Percentiles rank a stretch among this genome's conserved stretches.
Evolutionary conservation across 2,113 vertebrate species (phyloP).

Genomic region (Crotalus horridus): DNA sequence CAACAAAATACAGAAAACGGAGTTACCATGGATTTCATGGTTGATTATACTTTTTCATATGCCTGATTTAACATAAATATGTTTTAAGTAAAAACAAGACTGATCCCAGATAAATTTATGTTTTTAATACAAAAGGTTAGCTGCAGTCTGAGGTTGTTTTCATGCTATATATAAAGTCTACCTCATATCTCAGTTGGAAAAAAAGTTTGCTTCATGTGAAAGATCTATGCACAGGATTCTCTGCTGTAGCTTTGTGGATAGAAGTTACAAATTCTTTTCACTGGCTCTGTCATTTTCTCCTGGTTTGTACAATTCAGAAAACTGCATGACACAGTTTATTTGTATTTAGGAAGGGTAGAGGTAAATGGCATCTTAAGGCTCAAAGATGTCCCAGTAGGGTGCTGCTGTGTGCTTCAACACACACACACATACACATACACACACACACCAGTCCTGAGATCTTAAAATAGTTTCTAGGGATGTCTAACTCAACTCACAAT

Average conservation of each 20-base stretch:
- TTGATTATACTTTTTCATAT: not conserved
- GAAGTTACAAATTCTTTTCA: slow-evolving; percentile 67
- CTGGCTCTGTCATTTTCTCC: slow-evolving; percentile 37
- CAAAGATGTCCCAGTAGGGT: not conserved
- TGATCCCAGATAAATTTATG: not conserved
- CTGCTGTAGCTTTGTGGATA: slow-evolving; percentile 70
- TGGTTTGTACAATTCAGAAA: not conserved
- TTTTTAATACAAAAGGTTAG: slow-evolving; percentile 39
- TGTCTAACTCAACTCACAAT: not conserved
- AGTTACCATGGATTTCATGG: not conserved
- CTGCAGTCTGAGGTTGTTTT: slow-evolving; percentile 57
- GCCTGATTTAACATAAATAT: slow-evolving; percentile 26
- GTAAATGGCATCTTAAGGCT: not conserved
- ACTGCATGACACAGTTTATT: slow-evolving; percentile 31
- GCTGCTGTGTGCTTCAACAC: not conserved
- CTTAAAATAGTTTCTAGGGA: not conserved
- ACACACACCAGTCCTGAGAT: not conserved
- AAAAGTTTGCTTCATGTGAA: slow-evolving; percentile 55
- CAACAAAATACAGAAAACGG: not conserved
- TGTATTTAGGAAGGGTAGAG: slow-evolving; percentile 6
- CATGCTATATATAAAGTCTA: slow-evolving; percentile 77
- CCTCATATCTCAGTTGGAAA: slow-evolving; percentile 73
- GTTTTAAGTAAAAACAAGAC: slow-evolving; percentile 29
- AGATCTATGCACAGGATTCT: slow-evolving; percentile 72
- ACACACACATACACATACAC: too few species aligned